Evolutionary conservation across 1,140 invertebrate genomes (phyloP).

Genomic region (Pogonomyrmex californicus): DNA sequence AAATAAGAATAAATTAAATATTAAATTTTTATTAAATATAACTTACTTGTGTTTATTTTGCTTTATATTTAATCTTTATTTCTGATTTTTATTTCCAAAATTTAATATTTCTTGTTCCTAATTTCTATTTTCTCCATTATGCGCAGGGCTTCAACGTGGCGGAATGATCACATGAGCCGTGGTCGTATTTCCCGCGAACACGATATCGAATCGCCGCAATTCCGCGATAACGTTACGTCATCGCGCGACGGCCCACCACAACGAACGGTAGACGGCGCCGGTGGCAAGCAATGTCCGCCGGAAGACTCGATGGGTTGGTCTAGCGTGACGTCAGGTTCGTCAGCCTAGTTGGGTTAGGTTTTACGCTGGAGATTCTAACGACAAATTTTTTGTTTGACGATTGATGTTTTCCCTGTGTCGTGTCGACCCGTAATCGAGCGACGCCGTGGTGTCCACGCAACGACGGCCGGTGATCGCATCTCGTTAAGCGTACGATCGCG

Average conservation of each 20-base stretch:
- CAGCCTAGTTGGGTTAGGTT: constrained; percentile 92
- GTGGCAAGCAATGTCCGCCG: constrained; percentile 60
- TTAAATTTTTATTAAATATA: no score
- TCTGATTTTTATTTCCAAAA: no score
- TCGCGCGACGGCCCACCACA: not conserved
- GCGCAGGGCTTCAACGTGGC: no score
- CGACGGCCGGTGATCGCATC: constrained; percentile 73
- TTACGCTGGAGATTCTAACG: constrained; percentile 90
- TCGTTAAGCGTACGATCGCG: constrained; percentile 84
- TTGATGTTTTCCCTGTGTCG: constrained; percentile 88
- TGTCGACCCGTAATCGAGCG: constrained; percentile 70
- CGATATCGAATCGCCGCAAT: not conserved
- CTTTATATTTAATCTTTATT: no score
- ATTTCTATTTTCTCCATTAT: no score
- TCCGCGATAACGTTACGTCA: constrained; percentile 55
- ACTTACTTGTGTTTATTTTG: no score
- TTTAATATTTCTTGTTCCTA: no score
- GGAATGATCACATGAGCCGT: no score
- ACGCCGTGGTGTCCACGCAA: constrained; percentile 61
- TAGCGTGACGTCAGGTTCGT: constrained; percentile 89
- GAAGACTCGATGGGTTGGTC: constrained; percentile 68
- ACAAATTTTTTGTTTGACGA: constrained; percentile 89
- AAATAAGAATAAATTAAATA: no score
- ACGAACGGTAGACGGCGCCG: constrained; percentile 13
- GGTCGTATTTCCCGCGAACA: constrained; percentile 55